phyloP scores from a whole-genome alignment of 92 coral and sea anemone genomes.

The Paramuricea clavata region DNA sequence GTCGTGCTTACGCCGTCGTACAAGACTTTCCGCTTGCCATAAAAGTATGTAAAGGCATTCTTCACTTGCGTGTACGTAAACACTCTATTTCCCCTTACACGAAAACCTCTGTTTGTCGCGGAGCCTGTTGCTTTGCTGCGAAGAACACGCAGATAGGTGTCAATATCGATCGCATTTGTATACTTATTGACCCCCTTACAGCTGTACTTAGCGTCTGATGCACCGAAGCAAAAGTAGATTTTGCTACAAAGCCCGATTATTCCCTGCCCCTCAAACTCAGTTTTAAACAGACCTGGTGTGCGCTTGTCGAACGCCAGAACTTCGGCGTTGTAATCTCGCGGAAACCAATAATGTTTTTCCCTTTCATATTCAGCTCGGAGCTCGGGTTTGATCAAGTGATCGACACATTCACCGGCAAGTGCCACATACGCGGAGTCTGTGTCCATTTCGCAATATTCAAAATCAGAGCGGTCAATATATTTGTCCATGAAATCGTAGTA shows the following conservation, averaged over 20 bases:
- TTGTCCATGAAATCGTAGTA: no score
- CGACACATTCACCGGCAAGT: not conserved
- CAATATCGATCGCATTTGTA: not conserved
- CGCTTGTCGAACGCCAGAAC: not conserved
- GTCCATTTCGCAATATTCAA: no score
- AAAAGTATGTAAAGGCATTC: not conserved
- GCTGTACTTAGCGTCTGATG: no score
- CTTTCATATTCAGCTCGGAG: not conserved
- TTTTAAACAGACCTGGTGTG: not conserved
- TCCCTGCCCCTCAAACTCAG: not conserved
- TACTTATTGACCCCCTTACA: no score
- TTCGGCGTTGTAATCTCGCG: not conserved
- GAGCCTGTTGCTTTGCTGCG: conserved; percentile 3
- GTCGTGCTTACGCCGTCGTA: not conserved
- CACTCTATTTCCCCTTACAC: no score
- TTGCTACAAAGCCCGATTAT: conserved; percentile 1
- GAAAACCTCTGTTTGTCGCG: no score
- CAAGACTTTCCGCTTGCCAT: conserved; percentile 4
- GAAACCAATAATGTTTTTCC: not conserved
- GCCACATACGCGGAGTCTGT: not conserved
- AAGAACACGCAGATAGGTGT: conserved; percentile 9
- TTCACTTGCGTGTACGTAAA: no score
- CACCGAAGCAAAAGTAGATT: no score
- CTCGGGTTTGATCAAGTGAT: not conserved
- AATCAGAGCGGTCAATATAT: not conserved